Evolutionary conservation across 2,113 vertebrate species (phyloP).

Genomic region (Odobenus rosmarus): DNA sequence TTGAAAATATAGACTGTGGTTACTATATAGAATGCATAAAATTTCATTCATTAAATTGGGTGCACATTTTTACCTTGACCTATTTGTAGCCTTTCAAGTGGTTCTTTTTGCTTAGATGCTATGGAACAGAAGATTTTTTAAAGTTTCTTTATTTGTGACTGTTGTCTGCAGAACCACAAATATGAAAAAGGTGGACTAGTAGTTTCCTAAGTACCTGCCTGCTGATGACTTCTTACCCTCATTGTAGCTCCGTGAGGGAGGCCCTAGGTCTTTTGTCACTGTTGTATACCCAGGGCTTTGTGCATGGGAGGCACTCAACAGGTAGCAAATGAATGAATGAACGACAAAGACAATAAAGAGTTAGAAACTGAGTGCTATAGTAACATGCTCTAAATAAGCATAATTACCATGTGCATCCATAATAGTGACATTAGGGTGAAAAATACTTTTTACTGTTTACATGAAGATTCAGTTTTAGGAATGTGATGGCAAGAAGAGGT

Average conservation of each 20-base stretch:
- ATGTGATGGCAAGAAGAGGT: not conserved
- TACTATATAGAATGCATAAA: constrained; percentile 16
- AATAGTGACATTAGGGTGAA: not conserved
- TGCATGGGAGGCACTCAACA: not conserved
- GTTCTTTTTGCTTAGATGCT: constrained; percentile 32
- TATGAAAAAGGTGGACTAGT: not conserved
- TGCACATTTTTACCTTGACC: not conserved
- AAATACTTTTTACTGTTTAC: not conserved
- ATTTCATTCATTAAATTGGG: not conserved
- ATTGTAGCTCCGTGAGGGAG: not conserved
- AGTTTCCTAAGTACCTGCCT: not conserved
- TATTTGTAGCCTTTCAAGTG: not conserved
- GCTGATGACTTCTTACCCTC: not conserved
- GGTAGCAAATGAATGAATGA: not conserved
- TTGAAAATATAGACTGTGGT: constrained; percentile 39
- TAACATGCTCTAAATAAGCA: not conserved
- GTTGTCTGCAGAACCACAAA: not conserved
- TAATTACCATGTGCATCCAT: not conserved
- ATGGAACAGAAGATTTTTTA: not conserved
- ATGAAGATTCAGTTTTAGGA: not conserved
- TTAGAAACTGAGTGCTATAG: not conserved
- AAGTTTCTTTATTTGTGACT: not conserved
- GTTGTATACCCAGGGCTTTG: not conserved
- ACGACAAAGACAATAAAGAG: not conserved
- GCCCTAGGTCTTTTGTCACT: not conserved